phyloP scores from a whole-genome alignment of 2,113 vertebrate species.

The Lagopus muta region DNA sequence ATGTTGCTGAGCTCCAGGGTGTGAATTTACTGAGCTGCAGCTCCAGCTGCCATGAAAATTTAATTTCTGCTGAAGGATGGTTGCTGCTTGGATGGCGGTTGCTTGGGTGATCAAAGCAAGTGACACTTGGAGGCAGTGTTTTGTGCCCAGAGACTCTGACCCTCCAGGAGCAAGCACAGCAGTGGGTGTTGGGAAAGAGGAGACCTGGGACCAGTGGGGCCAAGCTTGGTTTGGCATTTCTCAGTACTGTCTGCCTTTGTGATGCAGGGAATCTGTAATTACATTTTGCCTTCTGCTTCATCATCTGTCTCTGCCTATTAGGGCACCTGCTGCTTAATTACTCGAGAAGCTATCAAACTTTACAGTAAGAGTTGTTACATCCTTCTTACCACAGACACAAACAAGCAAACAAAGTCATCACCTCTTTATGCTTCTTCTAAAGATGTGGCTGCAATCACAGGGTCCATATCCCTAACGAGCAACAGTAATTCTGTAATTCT shows the following conservation, averaged over 20 bases:
- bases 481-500: not conserved
- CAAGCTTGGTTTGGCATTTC: not conserved
- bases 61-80: fast-evolving
- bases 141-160: not conserved
- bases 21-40: not conserved
- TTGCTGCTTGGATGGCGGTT: not conserved
- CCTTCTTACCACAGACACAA: not conserved
- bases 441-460: not conserved
- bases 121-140: not conserved
- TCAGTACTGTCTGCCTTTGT: not conserved
- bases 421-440: not conserved
- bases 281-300: not conserved
- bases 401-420: not conserved
- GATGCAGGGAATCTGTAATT: not conserved
- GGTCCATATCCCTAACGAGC: not conserved
- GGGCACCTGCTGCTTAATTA: not conserved
- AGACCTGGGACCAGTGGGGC: not conserved
- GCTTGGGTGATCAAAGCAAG: not conserved
- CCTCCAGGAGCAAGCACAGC: not conserved
- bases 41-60: not conserved
- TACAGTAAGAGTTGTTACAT: not conserved
- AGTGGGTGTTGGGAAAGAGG: not conserved
- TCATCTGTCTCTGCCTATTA: not conserved
- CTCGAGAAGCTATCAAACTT: not conserved
- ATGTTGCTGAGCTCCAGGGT: not conserved